Percentiles rank a stretch among this genome's conserved stretches.
These are phyloP conservation scores for Apis dorsata DNA, from an alignment of 1,140 invertebrate genomes.

Conservation along the genomic window DNA sequence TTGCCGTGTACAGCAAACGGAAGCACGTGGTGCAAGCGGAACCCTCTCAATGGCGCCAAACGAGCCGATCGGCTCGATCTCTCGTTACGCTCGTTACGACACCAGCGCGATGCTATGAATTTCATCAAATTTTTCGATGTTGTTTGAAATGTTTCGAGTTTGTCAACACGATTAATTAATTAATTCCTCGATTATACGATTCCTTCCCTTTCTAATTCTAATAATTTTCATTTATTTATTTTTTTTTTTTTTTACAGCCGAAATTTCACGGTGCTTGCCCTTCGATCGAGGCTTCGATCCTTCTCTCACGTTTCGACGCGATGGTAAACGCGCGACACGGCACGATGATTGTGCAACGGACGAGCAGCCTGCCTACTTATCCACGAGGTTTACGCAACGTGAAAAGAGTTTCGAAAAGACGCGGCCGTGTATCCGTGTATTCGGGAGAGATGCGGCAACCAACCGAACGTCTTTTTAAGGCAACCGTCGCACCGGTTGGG, in stretches of 20 bases:
- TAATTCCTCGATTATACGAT: too few species aligned
- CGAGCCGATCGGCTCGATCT: neutral
- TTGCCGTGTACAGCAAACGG: neutral
- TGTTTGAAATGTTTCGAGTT: too few species aligned
- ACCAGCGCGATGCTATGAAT: neutral
- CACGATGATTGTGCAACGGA: constrained; percentile 66
- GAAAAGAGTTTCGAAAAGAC: constrained; percentile 46
- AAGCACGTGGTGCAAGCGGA: constrained; percentile 6
- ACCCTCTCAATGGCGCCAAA: neutral
- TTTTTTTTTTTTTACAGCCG: constrained; percentile 6
- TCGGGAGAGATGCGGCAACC: too few species aligned
- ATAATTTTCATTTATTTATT: too few species aligned
- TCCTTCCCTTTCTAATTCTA: too few species aligned
- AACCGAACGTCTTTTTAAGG: too few species aligned
- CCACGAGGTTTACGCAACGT: constrained; percentile 59
- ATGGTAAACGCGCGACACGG: constrained; percentile 24
- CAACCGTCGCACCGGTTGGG: too few species aligned
- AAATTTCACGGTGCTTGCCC: neutral
- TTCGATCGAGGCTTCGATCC: constrained; percentile 15
- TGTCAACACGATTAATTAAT: too few species aligned
- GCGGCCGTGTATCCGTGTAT: constrained; percentile 1
- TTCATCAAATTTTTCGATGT: neutral
- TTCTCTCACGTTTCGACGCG: constrained; percentile 23
- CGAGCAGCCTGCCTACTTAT: constrained; percentile 56
- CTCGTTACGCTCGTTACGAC: too few species aligned